phyloP scores from a whole-genome alignment of 2,888 invertebrate species.

The Iselma pallidipennis region DNA sequence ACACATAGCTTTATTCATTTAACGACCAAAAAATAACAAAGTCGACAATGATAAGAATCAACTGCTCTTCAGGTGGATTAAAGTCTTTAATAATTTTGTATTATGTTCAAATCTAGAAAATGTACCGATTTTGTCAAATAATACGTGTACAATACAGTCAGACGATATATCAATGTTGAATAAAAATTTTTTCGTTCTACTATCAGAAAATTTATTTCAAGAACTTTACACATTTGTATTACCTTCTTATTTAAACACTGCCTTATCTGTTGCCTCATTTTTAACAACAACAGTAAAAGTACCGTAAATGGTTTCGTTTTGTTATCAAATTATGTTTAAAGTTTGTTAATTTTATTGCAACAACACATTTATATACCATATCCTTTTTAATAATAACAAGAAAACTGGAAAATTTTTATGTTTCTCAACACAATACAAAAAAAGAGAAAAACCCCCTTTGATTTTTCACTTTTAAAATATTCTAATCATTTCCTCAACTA shows the following conservation, averaged over 20 bases:
- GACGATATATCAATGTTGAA: too few relatives aligned
- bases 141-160: too few relatives aligned
- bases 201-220: background rate
- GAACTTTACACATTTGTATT: background rate
- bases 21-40: background rate
- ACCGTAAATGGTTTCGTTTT: background rate
- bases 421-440: too few relatives aligned
- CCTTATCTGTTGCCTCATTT: slow-evolving; percentile 1
- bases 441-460: too few relatives aligned
- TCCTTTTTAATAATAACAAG: background rate
- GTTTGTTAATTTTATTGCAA: slow-evolving; percentile 1
- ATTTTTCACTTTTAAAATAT: too few relatives aligned
- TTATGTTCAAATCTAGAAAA: too few relatives aligned
- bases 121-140: too few relatives aligned
- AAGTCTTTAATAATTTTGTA: too few relatives aligned
- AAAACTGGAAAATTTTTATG: too few relatives aligned
- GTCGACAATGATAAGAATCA: background rate
- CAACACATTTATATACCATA: background rate
- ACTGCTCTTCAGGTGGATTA: background rate
- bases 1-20: slow-evolving; percentile 8
- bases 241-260: background rate
- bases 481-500: too few relatives aligned
- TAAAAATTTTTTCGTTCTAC: background rate
- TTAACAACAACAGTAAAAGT: background rate
- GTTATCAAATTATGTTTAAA: background rate